Evolutionary conservation across 2,888 invertebrate species (phyloP).

Genomic region (Ophonus ardosiacus): DNA sequence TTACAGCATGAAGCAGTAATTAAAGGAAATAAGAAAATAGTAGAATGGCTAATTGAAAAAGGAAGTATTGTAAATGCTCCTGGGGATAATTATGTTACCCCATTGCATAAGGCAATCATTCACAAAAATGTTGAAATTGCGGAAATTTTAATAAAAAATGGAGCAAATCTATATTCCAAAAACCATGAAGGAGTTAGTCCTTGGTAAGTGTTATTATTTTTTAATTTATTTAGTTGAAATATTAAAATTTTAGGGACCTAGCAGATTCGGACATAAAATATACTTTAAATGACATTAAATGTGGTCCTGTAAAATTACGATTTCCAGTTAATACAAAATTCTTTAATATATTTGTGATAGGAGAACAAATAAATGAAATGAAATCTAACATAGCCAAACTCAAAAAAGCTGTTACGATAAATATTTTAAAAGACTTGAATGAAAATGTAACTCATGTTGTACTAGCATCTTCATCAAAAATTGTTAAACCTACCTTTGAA

Average conservation of each 20-base stretch:
- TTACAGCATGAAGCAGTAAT: conserved; percentile 52
- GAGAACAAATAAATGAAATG: conserved; percentile 31
- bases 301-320: neutral
- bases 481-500: conserved; percentile 41
- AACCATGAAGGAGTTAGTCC: conserved; percentile 31
- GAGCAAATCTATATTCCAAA: conserved; percentile 38
- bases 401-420: neutral
- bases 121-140: conserved; percentile 19
- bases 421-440: conserved; percentile 20
- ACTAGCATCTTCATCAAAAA: conserved; percentile 5
- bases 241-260: conserved; percentile 30
- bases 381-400: neutral
- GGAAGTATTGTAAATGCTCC: conserved; percentile 51
- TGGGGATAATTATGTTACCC: conserved; percentile 41
- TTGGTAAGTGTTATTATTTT: conserved; percentile 16
- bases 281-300: conserved; percentile 12
- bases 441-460: conserved; percentile 43
- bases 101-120: conserved; percentile 43
- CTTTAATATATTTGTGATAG: conserved; percentile 33
- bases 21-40: conserved; percentile 21
- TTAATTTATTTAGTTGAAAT: neutral
- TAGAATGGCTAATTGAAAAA: conserved; percentile 24
- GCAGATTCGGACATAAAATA: conserved; percentile 16
- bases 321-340: conserved; percentile 3
- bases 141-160: conserved; percentile 25